Conservation (phyloP, 2,888 invertebrate species). For the Lasioglossum lativentre region DNA sequence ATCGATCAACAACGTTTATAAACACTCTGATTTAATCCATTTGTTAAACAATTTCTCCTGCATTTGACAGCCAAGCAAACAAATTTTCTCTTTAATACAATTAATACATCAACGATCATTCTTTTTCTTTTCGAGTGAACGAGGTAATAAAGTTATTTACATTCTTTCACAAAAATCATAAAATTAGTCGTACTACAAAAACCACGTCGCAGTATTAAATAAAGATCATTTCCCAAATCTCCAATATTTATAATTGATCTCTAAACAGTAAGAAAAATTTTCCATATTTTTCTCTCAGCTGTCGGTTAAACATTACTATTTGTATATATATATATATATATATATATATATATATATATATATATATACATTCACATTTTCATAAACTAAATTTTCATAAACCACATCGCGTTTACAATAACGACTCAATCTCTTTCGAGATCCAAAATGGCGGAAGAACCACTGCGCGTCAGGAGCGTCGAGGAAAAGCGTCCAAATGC, state of each 20-base stretch:
- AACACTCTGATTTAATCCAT: constrained; percentile 22
- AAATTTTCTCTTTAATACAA: background rate
- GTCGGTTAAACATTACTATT: constrained; percentile 23
- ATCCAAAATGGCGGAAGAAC: background rate
- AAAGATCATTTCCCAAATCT: background rate
- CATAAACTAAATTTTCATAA: constrained; percentile 24
- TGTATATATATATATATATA: no score
- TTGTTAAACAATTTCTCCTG: constrained; percentile 31
- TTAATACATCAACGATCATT: background rate
- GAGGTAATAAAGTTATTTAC: background rate
- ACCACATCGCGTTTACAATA: constrained; percentile 6
- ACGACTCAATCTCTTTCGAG: background rate
- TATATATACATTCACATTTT: constrained; percentile 24
- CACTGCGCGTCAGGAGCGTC: background rate
- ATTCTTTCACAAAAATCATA: background rate
- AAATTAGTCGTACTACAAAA: background rate
- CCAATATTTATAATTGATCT: background rate
- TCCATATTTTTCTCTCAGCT: constrained; percentile 10
- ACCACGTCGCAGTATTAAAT: background rate
- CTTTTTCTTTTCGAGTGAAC: background rate
- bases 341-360: no score
- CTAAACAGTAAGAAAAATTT: background rate
- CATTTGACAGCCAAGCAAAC: constrained; percentile 25
- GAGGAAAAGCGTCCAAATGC: background rate
- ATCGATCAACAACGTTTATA: constrained; percentile 52